These are phyloP conservation scores for Antennarius striatus DNA, from an alignment of 2,113 vertebrate genomes.

Conservation along the genomic window DNA sequence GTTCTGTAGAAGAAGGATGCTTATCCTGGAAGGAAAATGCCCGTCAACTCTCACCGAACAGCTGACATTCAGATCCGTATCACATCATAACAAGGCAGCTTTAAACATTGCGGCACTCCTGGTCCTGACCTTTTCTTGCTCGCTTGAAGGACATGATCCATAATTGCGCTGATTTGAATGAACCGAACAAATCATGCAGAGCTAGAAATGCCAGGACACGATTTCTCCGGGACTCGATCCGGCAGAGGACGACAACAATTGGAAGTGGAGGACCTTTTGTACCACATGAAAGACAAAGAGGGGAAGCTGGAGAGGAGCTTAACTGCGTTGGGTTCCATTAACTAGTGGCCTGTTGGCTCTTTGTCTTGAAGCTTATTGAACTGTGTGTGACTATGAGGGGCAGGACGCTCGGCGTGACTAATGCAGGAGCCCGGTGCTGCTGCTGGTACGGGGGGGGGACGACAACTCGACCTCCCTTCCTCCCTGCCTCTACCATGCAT, in stretches of 20 bases:
- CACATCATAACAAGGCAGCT: background rate
- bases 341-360: slow-evolving; percentile 71
- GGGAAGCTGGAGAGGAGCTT: slow-evolving; percentile 64
- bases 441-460: slow-evolving; percentile 55
- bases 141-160: slow-evolving; percentile 11
- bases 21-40: slow-evolving; percentile 47
- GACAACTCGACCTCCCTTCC: slow-evolving; percentile 22
- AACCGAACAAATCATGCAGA: slow-evolving; percentile 23
- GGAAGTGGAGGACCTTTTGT: slow-evolving; percentile 56
- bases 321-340: slow-evolving; percentile 68
- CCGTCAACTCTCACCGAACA: slow-evolving; percentile 28
- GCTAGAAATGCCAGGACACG: slow-evolving; percentile 12
- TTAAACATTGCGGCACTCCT: slow-evolving; percentile 14
- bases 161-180: slow-evolving; percentile 7
- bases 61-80: slow-evolving; percentile 28
- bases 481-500: slow-evolving; percentile 18
- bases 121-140: slow-evolving; percentile 30
- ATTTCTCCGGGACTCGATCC: slow-evolving; percentile 24
- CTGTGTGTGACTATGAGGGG: slow-evolving; percentile 37
- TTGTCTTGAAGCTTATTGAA: slow-evolving; percentile 72
- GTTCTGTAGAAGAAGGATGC: slow-evolving; percentile 24
- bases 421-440: slow-evolving; percentile 65
- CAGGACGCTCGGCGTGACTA: slow-evolving; percentile 64
- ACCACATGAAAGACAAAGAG: slow-evolving; percentile 63
- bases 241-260: slow-evolving; percentile 12